These are phyloP conservation scores for Pipistrellus pygmaeus DNA, from an alignment of 2,797 vertebrate genomes.

Conservation along the genomic window DNA sequence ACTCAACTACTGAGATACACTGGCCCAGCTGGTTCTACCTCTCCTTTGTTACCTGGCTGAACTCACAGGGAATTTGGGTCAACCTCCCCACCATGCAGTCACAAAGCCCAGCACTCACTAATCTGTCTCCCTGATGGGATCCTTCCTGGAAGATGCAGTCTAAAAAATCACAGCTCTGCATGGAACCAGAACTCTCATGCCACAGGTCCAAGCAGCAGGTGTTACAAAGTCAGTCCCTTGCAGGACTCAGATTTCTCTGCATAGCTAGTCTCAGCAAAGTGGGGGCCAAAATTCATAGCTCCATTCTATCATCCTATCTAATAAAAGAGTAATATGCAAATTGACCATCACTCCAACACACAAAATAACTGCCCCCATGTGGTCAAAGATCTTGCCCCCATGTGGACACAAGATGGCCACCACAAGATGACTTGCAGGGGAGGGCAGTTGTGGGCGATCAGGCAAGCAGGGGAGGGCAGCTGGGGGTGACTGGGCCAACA, in stretches of 20 bases:
- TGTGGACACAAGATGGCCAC: too few species aligned
- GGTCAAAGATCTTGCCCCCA: too few species aligned
- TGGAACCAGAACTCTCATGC: not conserved
- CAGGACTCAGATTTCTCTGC: not conserved
- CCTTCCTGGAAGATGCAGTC: not conserved
- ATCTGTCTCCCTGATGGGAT: not conserved
- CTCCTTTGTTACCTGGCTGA: not conserved
- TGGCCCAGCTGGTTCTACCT: not conserved
- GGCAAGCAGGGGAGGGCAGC: too few species aligned
- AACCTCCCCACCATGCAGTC: not conserved
- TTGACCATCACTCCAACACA: too few species aligned
- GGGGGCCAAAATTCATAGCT: not conserved
- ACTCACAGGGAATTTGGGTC: not conserved
- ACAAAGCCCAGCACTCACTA: not conserved
- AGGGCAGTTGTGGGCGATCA: too few species aligned
- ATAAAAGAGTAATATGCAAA: too few species aligned
- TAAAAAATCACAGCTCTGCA: not conserved
- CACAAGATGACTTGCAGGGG: too few species aligned
- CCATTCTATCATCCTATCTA: not conserved
- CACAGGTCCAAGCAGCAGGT: not conserved
- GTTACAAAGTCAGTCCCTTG: not conserved
- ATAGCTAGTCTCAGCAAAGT: not conserved
- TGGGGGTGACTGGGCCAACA: too few species aligned
- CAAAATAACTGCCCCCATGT: too few species aligned
- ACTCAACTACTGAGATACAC: too few species aligned